These are phyloP conservation scores for Zonitis immaculata DNA, from an alignment of 2,888 invertebrate species.

Conservation along the genomic window DNA sequence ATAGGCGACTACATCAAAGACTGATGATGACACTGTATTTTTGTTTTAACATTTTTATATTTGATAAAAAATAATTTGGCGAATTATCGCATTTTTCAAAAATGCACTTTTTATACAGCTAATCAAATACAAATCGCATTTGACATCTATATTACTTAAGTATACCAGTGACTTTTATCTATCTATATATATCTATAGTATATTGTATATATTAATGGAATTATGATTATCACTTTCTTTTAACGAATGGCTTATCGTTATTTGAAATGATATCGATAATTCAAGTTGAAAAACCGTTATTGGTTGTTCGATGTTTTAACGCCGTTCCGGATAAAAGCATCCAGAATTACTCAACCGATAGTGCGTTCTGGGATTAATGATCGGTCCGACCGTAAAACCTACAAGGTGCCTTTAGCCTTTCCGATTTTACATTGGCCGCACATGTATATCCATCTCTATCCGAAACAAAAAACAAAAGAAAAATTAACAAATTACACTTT, in stretches of 20 bases:
- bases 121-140: too few species aligned
- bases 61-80: too few species aligned
- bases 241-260: not conserved
- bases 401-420: not conserved
- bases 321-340: constrained; percentile 5
- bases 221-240: not conserved
- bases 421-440: not conserved
- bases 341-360: constrained; percentile 5
- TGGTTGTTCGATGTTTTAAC: constrained; percentile 11
- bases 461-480: not conserved
- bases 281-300: constrained; percentile 2
- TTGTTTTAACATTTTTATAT: constrained; percentile 29
- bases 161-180: not conserved
- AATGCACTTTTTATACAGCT: too few species aligned
- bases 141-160: not conserved
- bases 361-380: constrained; percentile 6
- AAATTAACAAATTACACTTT: too few species aligned
- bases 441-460: not conserved
- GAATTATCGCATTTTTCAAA: constrained; percentile 15
- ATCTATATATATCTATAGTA: too few species aligned
- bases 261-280: not conserved
- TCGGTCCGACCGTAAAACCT: constrained; percentile 2
- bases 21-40: constrained; percentile 5
- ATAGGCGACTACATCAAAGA: constrained; percentile 21
- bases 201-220: not conserved